phyloP scores from a whole-genome alignment of 2,888 invertebrate species.

The Sarcophaga carnaria region DNA sequence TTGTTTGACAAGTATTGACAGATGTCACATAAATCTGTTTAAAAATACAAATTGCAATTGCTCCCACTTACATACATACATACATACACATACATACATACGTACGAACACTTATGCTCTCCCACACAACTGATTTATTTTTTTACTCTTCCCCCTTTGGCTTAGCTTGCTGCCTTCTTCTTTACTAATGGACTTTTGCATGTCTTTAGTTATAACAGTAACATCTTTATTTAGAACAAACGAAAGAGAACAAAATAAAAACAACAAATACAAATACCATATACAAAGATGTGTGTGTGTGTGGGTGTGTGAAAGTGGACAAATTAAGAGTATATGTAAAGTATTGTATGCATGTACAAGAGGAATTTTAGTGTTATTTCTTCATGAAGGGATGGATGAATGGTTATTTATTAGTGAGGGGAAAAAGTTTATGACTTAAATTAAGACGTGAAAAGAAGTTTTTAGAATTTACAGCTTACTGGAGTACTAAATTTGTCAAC shows the following conservation, averaged over 20 bases:
- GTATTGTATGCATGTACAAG: not conserved
- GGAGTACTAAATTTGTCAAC: no score
- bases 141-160: not conserved
- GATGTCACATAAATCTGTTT: constrained; percentile 64
- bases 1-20: constrained; percentile 66
- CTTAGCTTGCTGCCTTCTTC: not conserved
- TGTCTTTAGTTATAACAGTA: not conserved
- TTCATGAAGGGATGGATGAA: not conserved
- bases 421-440: not conserved
- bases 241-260: constrained; percentile 2
- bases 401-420: not conserved
- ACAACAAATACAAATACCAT: constrained; percentile 3
- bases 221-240: constrained; percentile 4
- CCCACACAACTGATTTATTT: not conserved
- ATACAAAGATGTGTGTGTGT: not conserved
- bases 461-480: no score
- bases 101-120: not conserved
- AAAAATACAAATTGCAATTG: constrained; percentile 56
- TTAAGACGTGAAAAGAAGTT: no score
- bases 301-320: not conserved
- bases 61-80: not conserved
- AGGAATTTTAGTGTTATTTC: not conserved
- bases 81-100: not conserved
- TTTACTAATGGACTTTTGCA: not conserved
- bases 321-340: constrained; percentile 23